Evolutionary conservation across 1,140 invertebrate species (phyloP).

Genomic region (Papilio machaon): DNA sequence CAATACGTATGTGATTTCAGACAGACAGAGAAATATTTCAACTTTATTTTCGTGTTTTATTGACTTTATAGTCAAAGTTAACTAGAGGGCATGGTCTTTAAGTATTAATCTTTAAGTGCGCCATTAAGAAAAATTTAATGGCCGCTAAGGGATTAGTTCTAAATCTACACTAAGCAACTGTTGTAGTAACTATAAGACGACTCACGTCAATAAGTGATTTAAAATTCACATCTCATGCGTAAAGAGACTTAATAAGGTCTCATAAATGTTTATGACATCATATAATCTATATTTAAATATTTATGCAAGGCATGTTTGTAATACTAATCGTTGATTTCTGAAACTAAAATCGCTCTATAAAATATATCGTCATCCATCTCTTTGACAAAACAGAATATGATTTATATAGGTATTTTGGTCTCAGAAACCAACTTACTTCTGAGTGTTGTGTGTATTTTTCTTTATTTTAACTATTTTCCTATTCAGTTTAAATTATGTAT

Average conservation of each 20-base stretch:
- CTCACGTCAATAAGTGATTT: not conserved
- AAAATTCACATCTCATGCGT: not conserved
- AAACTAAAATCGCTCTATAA: too few relatives aligned
- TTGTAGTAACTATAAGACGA: not conserved
- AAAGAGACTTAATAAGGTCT: not conserved
- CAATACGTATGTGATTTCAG: not conserved
- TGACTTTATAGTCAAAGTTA: not conserved
- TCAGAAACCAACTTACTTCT: too few relatives aligned
- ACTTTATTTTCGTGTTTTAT: not conserved
- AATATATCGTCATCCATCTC: too few relatives aligned
- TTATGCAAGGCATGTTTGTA: too few relatives aligned
- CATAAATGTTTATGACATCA: not conserved
- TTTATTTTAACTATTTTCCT: too few relatives aligned
- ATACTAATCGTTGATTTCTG: too few relatives aligned
- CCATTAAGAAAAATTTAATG: too few relatives aligned
- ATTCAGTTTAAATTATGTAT: too few relatives aligned
- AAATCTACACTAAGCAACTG: not conserved
- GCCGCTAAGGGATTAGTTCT: not conserved
- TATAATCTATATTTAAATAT: not conserved
- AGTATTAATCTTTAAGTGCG: too few relatives aligned
- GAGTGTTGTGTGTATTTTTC: too few relatives aligned
- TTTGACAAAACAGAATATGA: too few relatives aligned
- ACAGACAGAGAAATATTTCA: not conserved
- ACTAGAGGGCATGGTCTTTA: not conserved
- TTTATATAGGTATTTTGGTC: too few relatives aligned